Evolutionary conservation across 2,113 vertebrate genomes (phyloP).

Genomic region (Marmota flaviventris): DNA sequence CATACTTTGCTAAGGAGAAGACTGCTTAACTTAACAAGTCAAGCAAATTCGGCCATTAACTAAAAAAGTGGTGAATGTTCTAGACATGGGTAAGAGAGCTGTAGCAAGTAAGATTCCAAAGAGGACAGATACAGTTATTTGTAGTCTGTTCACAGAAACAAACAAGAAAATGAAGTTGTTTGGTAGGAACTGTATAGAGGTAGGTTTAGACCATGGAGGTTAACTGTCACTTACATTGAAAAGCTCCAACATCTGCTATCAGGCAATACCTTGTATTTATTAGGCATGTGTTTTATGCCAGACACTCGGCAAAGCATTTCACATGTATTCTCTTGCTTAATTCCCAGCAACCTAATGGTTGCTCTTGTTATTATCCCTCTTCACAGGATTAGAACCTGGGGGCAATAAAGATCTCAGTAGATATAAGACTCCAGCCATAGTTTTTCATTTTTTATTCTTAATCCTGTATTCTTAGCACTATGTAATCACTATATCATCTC

Average conservation of each 20-base stretch:
- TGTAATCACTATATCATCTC: background rate
- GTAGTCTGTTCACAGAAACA: slow-evolving; percentile 26
- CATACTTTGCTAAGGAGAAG: slow-evolving; percentile 58
- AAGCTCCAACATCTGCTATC: background rate
- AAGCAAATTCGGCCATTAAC: slow-evolving; percentile 21
- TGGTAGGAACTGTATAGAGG: background rate
- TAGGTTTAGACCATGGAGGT: background rate
- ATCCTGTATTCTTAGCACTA: background rate
- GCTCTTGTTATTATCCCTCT: background rate
- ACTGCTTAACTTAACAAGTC: slow-evolving; percentile 56
- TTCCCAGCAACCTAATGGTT: background rate
- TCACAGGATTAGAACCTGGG: background rate
- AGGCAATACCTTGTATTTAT: background rate
- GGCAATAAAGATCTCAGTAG: background rate
- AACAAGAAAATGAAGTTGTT: background rate
- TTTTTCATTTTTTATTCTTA: slow-evolving; percentile 18
- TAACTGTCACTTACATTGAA: background rate
- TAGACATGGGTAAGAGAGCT: background rate
- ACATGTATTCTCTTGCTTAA: background rate
- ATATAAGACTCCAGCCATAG: background rate
- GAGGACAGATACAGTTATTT: background rate
- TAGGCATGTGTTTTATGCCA: background rate
- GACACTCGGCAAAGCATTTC: background rate
- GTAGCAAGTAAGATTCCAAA: background rate
- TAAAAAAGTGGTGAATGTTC: slow-evolving; percentile 9